A percentile compares a stretch with the other conserved stretches of the same genome.
Evolutionary conservation across 2,113 vertebrate genomes (phyloP).

Genomic region (Megaleporinus macrocephalus): DNA sequence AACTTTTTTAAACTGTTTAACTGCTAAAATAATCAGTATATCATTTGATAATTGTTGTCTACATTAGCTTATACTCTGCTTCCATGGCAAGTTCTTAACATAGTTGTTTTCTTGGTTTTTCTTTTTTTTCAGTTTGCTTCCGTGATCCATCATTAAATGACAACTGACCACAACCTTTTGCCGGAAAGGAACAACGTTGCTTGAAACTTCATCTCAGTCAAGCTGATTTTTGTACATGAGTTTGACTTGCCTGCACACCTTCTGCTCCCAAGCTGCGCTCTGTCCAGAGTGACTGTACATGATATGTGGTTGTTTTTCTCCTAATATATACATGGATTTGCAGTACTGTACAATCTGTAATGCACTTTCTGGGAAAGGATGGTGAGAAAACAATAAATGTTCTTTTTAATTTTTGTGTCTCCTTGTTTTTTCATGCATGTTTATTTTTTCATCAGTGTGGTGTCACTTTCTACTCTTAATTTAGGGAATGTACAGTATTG

Average conservation of each 20-base stretch:
- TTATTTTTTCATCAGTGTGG: neutral
- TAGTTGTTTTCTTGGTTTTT: neutral
- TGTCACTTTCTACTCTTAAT: neutral
- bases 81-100: neutral
- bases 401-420: constrained; percentile 74
- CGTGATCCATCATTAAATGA: constrained; percentile 78
- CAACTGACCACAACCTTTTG: constrained; percentile 69
- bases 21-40: no score
- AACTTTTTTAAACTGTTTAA: no score
- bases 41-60: no score
- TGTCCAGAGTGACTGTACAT: constrained; percentile 73
- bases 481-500: constrained; percentile 5
- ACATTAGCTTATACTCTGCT: neutral
- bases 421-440: neutral
- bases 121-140: constrained; percentile 75
- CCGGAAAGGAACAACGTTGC: constrained; percentile 76
- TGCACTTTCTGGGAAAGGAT: constrained; percentile 77
- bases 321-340: constrained; percentile 73
- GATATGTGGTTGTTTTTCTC: constrained; percentile 65
- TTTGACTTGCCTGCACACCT: constrained; percentile 56
- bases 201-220: constrained; percentile 66
- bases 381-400: constrained; percentile 79
- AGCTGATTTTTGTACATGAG: constrained; percentile 77
- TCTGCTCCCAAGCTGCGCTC: constrained; percentile 65
- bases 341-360: constrained; percentile 72